phyloP scores from a whole-genome alignment of 2,113 vertebrate genomes.

The Gavialis gangeticus region DNA sequence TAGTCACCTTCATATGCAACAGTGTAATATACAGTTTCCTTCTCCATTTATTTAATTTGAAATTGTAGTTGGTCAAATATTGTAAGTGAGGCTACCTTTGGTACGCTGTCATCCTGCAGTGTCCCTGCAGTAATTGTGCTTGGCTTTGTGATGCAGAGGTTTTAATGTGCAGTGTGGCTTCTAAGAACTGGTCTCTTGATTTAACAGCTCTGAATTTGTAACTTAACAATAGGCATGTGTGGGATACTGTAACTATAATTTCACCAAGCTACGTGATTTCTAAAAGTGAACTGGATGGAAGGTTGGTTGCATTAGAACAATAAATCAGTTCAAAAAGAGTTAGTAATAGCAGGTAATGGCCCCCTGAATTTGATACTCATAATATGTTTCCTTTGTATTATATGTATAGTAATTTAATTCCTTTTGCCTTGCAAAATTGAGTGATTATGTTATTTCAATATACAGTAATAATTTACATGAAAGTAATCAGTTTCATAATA shows the following conservation, averaged over 20 bases:
- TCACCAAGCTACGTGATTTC: background rate
- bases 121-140: constrained; percentile 29
- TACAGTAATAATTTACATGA: background rate
- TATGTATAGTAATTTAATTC: background rate
- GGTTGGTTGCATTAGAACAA: constrained; percentile 32
- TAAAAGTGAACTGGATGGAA: background rate
- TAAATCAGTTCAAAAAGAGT: constrained; percentile 16
- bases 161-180: constrained; percentile 50
- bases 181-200: constrained; percentile 28
- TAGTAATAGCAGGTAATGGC: constrained; percentile 32
- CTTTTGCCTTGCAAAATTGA: background rate
- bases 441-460: constrained; percentile 30
- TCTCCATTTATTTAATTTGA: background rate
- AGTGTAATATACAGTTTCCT: background rate
- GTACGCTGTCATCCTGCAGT: constrained; percentile 33
- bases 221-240: constrained; percentile 3
- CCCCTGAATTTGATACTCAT: constrained; percentile 19
- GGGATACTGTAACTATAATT: background rate
- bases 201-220: constrained; percentile 56
- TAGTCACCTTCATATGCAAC: background rate
- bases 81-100: background rate
- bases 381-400: background rate
- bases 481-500: constrained; percentile 28
- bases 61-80: background rate
- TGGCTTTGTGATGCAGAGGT: constrained; percentile 57